Conservation (phyloP, 2,113 vertebrate genomes). For the Ictalurus furcatus region DNA sequence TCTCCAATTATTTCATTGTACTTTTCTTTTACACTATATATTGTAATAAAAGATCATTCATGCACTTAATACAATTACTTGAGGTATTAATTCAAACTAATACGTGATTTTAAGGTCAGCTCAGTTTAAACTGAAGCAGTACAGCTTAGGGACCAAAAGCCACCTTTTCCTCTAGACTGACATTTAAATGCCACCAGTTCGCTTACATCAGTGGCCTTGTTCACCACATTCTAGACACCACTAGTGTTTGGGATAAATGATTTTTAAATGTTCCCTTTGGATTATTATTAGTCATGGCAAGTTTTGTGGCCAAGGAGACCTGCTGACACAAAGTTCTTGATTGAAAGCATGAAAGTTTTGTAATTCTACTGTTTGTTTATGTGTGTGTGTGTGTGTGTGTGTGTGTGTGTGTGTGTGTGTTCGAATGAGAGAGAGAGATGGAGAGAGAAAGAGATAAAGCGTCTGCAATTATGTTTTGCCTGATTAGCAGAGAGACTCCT, state of each 20-base stretch:
- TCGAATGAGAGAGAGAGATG: background rate
- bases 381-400: constrained; percentile 23
- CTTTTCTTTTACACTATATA: background rate
- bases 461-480: constrained; percentile 24
- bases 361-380: background rate
- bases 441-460: background rate
- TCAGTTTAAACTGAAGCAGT: constrained; percentile 10
- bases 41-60: background rate
- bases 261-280: background rate
- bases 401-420: background rate
- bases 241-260: background rate
- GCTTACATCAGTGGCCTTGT: background rate
- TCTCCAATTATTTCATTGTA: background rate
- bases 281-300: background rate
- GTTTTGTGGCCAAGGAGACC: background rate
- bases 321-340: background rate
- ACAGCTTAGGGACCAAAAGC: constrained; percentile 26
- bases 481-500: constrained; percentile 45
- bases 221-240: background rate
- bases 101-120: constrained; percentile 1
- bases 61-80: background rate
- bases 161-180: constrained; percentile 24
- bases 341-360: constrained; percentile 22
- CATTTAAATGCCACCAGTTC: constrained; percentile 47
- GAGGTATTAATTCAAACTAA: constrained; percentile 12